A percentile compares a stretch with the other conserved stretches of the same genome.
phyloP scores from a whole-genome alignment of 2,888 invertebrate genomes.

The Polia nebulosa region DNA sequence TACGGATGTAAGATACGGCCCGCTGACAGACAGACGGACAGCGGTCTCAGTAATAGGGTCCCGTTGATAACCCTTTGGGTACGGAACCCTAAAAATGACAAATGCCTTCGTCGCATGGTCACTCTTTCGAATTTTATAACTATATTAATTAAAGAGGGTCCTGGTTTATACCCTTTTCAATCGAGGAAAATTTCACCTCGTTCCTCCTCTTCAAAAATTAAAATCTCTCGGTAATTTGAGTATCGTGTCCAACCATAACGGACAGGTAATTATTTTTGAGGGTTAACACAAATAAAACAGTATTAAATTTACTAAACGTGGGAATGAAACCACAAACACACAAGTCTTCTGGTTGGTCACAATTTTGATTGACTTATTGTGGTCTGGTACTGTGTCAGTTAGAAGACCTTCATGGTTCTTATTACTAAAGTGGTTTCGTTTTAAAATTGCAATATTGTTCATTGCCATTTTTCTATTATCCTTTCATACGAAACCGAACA shows the following conservation, averaged over 20 bases:
- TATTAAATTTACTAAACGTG: neutral
- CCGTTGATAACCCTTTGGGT: too few species aligned
- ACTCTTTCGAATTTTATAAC: too few species aligned
- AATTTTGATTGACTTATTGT: neutral
- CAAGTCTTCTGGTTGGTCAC: constrained; percentile 1
- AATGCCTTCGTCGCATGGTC: too few species aligned
- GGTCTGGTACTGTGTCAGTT: neutral
- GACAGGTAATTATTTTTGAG: neutral
- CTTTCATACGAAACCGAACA: neutral
- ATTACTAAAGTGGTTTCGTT: neutral
- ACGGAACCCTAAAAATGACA: too few species aligned
- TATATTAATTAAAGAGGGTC: too few species aligned
- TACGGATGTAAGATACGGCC: too few species aligned
- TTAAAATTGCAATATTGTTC: neutral
- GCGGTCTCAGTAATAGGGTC: too few species aligned
- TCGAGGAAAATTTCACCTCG: too few species aligned
- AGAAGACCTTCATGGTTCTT: neutral
- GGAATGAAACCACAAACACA: constrained; percentile 1
- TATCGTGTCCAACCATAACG: neutral
- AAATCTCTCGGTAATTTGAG: too few species aligned
- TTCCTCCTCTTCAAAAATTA: too few species aligned
- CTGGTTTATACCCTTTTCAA: too few species aligned
- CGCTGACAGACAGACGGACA: too few species aligned
- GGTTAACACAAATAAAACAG: neutral
- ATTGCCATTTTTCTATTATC: neutral